A percentile compares a stretch with the other conserved stretches of the same genome.
These are phyloP conservation scores for Apamea epomidion DNA, from an alignment of 2,888 invertebrate genomes.

Conservation along the genomic window DNA sequence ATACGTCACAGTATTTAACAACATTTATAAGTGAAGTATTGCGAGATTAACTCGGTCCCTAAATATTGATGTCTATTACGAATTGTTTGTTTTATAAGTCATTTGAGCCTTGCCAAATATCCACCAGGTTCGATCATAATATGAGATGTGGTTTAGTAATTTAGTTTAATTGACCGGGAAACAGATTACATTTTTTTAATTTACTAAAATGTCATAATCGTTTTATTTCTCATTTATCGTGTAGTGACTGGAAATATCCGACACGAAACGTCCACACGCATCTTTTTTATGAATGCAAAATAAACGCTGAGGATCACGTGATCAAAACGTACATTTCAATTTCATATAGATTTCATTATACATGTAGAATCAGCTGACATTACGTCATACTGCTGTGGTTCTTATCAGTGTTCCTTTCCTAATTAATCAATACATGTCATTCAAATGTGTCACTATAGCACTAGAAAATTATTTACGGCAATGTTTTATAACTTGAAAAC, in stretches of 20 bases:
- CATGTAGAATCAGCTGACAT: constrained; percentile 20
- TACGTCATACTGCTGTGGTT: constrained; percentile 29
- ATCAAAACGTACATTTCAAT: constrained; percentile 36
- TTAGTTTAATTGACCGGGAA: constrained; percentile 50
- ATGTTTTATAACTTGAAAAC: constrained; percentile 22
- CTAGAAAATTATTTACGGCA: constrained; percentile 37
- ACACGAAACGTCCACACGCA: constrained; percentile 16
- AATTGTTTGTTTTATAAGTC: constrained; percentile 37
- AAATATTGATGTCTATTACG: constrained; percentile 60
- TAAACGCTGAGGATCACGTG: constrained; percentile 49
- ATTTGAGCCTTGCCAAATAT: constrained; percentile 52
- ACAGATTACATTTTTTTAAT: constrained; percentile 26
- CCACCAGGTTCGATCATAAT: constrained; percentile 30
- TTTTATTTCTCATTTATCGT: constrained; percentile 29
- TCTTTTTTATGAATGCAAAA: constrained; percentile 40
- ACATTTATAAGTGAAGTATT: constrained; percentile 62
- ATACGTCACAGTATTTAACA: constrained; percentile 45
- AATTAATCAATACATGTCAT: constrained; percentile 32
- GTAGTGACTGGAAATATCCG: constrained; percentile 28
- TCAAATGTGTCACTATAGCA: constrained; percentile 41
- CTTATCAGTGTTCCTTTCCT: constrained; percentile 12
- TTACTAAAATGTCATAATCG: constrained; percentile 18
- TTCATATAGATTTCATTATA: constrained; percentile 11
- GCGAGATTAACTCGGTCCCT: constrained; percentile 61
- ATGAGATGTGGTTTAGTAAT: constrained; percentile 38